These are phyloP conservation scores for Homalodisca vitripennis DNA, from an alignment of 1,140 invertebrate species.

Conservation along the genomic window DNA sequence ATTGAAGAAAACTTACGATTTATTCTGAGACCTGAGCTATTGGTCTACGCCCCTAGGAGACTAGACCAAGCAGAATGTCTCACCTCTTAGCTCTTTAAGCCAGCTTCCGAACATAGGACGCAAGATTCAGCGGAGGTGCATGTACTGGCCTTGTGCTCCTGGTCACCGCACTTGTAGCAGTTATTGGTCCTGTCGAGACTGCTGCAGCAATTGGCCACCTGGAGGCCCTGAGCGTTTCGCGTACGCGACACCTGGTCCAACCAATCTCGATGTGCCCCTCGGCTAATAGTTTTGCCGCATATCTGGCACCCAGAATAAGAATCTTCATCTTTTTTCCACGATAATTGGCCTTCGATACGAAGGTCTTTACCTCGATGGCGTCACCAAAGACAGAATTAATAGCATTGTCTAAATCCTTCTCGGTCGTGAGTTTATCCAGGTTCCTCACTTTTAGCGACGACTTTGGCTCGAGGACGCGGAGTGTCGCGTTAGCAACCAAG, in stretches of 20 bases:
- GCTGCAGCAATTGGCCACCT: background rate
- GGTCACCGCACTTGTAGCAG: slow-evolving; percentile 11
- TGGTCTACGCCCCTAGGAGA: background rate
- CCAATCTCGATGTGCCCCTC: background rate
- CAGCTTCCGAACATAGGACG: slow-evolving; percentile 1
- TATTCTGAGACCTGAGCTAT: background rate
- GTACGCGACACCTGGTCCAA: background rate
- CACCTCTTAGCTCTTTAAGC: background rate
- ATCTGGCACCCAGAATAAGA: background rate
- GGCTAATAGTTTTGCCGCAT: background rate
- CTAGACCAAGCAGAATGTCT: background rate
- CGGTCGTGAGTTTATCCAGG: no score
- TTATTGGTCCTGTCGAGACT: background rate
- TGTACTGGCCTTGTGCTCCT: background rate
- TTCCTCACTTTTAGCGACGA: no score
- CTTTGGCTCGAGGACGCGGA: no score
- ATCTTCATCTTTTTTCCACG: no score
- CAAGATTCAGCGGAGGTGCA: background rate
- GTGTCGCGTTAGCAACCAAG: no score
- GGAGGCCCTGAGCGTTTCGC: no score
- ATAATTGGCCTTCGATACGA: no score
- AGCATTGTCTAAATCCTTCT: no score
- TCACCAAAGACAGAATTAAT: no score
- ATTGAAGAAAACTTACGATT: background rate
- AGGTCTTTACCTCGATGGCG: no score